phyloP scores from a whole-genome alignment of 2,797 vertebrate species.

The Hapalemur alaotrensis region DNA sequence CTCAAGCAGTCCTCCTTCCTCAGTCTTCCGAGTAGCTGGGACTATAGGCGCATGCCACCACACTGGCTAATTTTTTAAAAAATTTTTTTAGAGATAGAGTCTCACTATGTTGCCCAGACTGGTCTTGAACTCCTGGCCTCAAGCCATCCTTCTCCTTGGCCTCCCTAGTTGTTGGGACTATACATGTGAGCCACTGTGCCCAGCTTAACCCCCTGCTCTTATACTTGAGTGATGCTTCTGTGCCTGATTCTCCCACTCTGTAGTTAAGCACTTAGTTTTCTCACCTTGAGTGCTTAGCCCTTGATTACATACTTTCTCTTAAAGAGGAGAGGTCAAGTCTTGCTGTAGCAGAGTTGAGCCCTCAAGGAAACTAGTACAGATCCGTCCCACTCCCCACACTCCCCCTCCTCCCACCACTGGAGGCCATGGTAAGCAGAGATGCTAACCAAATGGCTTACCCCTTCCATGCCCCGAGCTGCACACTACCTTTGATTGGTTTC shows the following conservation, averaged over 20 bases:
- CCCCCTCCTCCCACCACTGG: background rate
- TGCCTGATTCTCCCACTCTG: background rate
- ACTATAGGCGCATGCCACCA: no score
- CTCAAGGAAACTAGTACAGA: background rate
- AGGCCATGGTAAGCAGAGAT: background rate
- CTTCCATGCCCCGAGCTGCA: background rate
- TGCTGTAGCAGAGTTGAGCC: background rate
- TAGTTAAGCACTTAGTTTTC: background rate
- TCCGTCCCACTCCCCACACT: background rate
- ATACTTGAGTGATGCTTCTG: background rate
- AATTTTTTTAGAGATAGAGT: background rate
- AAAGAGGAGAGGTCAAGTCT: background rate
- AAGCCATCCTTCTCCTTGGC: background rate
- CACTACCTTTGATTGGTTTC: constrained; percentile 32
- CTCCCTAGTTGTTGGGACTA: background rate
- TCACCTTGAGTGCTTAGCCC: background rate
- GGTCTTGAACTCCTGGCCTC: background rate
- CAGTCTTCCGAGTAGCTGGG: no score
- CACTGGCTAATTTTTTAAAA: no score
- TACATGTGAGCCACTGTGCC: background rate
- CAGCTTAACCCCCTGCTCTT: background rate
- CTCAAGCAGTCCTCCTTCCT: no score
- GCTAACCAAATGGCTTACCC: background rate
- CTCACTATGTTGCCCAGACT: background rate
- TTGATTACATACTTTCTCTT: background rate